Conservation (phyloP, 2,797 vertebrate genomes). For the Sebastes oblongus region DNA sequence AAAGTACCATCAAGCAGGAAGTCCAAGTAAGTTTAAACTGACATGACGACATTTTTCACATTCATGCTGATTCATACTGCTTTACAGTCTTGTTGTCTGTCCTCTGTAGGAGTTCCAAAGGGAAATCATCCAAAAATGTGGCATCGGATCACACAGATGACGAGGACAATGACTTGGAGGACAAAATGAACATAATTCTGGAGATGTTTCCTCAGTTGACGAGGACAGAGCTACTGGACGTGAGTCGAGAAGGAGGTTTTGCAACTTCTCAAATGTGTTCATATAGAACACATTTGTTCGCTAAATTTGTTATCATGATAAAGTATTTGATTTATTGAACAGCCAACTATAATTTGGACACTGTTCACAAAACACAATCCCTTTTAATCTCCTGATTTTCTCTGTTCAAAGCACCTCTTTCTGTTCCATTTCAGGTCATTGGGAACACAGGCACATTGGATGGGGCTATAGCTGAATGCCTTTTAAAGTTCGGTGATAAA, state of each 20-base stretch:
- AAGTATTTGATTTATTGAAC: background rate
- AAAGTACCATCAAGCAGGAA: slow-evolving; percentile 37
- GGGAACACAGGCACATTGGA: slow-evolving; percentile 86
- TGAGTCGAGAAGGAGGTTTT: slow-evolving; percentile 12
- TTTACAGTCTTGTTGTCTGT: background rate
- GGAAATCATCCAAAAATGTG: slow-evolving; percentile 4
- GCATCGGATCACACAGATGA: slow-evolving; percentile 39
- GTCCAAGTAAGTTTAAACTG: slow-evolving; percentile 48
- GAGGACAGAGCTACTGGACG: slow-evolving; percentile 83
- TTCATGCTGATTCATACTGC: background rate
- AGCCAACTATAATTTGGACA: background rate
- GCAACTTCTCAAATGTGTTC: background rate
- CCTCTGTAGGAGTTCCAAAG: slow-evolving; percentile 38
- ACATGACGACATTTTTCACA: background rate
- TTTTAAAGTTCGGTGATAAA: slow-evolving; percentile 81
- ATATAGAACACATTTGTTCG: background rate
- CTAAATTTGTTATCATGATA: background rate
- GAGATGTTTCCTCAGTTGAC: slow-evolving; percentile 87
- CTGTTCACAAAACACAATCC: background rate
- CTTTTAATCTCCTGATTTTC: background rate
- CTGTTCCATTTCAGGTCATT: slow-evolving; percentile 80
- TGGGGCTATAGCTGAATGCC: slow-evolving; percentile 85
- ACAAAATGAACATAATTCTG: slow-evolving; percentile 80
- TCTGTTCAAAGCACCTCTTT: background rate
- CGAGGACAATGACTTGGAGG: slow-evolving; percentile 70